Evolutionary conservation across 2,888 invertebrate genomes (phyloP), one percentile per base, ranked within the genome.

Genomic region (Drosophila bunnanda): DNA sequence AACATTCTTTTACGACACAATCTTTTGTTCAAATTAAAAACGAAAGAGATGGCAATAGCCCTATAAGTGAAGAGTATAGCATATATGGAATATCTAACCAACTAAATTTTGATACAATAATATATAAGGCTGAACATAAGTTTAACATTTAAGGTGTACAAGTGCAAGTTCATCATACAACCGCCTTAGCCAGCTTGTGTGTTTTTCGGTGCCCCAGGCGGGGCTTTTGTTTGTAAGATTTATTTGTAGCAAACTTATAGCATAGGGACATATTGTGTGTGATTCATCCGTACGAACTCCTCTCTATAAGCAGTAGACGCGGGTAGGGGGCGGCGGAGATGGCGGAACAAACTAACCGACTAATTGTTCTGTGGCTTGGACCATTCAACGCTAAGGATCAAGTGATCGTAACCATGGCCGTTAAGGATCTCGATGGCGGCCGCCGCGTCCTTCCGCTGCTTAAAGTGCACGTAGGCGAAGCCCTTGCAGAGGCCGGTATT

Each of bases 341-440:
- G 30, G 44, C 48, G 34, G 17, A 46, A 15, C 28, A 36, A 58
- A 43, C 36, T 39, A 41, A 34, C 17, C 12, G 46, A 41, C 72
- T 81, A 83, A 50, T 91, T 92, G 65, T 82, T 92, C 73, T 95
- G 96, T 44, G 97, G 97, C 91, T 98, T 99, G 0, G 99, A 98
- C 99, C 99, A 99, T 93, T 99, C 99, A n/a, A 99, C 99, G 92
- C 95, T 98, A 59, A 99, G 94, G 92, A 99, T 99, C 82, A 99
- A 95, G 93, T 99, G 99, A 93, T 99, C 99, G 91, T 98, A 99
- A 75, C 99, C 98, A 91, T 97, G 96, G 0, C 98, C 98, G 90
- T 98, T 96, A 15, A 99, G 94, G 58, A 94, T 94, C 71, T 95
- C 94, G 90, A 99, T 98, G 65, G 99, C 99, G 86, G 96, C 95